Conservation (phyloP, 2,113 vertebrate genomes). For the Gorsachius goisagi region DNA sequence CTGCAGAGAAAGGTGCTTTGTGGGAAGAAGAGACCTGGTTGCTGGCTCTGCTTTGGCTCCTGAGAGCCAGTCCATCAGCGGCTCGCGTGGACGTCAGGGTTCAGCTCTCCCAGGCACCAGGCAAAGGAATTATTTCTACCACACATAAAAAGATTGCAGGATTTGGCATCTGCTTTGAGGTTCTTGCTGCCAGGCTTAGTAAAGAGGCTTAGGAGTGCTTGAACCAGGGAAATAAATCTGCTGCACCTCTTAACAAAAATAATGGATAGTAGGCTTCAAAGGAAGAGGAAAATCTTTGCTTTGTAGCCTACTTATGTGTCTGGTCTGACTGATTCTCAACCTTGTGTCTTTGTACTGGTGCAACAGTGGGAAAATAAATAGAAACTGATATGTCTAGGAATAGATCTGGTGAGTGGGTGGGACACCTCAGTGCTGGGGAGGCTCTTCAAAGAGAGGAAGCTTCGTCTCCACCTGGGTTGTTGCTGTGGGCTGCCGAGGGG, state of each 20-base stretch:
- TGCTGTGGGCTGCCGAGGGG: neutral
- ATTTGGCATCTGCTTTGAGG: conserved; percentile 52
- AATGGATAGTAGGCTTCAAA: conserved; percentile 33
- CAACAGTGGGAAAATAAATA: conserved; percentile 35
- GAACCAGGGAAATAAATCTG: conserved; percentile 26
- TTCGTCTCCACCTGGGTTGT: neutral
- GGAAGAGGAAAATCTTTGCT: conserved; percentile 17
- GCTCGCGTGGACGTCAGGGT: neutral
- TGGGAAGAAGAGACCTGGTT: neutral
- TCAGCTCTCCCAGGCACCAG: neutral
- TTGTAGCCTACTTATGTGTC: neutral
- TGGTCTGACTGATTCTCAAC: neutral
- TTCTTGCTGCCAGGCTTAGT: conserved; percentile 4
- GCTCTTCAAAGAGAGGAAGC: neutral
- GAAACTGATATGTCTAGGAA: conserved; percentile 56
- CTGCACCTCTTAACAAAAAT: conserved; percentile 19
- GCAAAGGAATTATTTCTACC: conserved; percentile 16
- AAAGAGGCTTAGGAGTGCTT: conserved; percentile 48
- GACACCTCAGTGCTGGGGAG: neutral
- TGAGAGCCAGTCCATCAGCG: neutral
- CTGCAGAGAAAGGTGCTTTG: neutral
- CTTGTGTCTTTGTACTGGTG: neutral
- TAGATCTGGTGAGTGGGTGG: neutral
- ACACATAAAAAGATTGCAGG: conserved; percentile 16
- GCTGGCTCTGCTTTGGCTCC: neutral